Percentiles rank a stretch among this genome's conserved stretches.
phyloP scores from a whole-genome alignment of 2,888 invertebrate genomes.

The Abrostola tripartita region DNA sequence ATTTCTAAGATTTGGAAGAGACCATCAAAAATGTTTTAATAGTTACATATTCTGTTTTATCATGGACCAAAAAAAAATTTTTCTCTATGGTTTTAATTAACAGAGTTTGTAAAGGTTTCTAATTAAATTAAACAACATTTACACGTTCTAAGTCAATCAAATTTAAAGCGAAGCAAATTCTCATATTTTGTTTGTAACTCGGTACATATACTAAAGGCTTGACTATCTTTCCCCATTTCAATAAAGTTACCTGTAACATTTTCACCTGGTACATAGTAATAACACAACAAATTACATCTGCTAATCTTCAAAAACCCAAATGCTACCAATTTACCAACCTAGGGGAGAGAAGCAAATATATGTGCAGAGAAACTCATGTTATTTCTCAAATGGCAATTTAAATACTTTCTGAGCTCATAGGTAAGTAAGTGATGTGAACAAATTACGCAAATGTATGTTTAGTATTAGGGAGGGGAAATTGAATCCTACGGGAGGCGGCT shows the following conservation, averaged over 20 bases:
- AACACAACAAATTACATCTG: conserved; percentile 19
- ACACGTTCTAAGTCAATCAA: too few species aligned
- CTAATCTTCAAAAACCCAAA: conserved; percentile 32
- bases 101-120: too few species aligned
- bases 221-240: not conserved
- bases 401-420: conserved; percentile 59
- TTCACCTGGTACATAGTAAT: not conserved
- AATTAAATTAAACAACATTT: too few species aligned
- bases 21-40: too few species aligned
- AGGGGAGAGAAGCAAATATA: conserved; percentile 26
- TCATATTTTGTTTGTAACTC: too few species aligned
- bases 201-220: not conserved
- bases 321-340: conserved; percentile 15
- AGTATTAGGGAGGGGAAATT: conserved; percentile 61
- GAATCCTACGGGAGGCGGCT: conserved; percentile 60
- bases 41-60: too few species aligned
- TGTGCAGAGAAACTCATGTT: conserved; percentile 39
- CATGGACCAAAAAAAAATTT: too few species aligned
- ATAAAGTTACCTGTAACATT: not conserved
- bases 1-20: not conserved
- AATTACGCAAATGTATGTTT: conserved; percentile 71
- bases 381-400: conserved; percentile 65
- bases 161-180: too few species aligned
- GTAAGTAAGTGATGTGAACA: conserved; percentile 64
- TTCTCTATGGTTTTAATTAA: too few species aligned